phyloP scores from a whole-genome alignment of 2,888 invertebrate species.

The Blastobasis lacticolella region DNA sequence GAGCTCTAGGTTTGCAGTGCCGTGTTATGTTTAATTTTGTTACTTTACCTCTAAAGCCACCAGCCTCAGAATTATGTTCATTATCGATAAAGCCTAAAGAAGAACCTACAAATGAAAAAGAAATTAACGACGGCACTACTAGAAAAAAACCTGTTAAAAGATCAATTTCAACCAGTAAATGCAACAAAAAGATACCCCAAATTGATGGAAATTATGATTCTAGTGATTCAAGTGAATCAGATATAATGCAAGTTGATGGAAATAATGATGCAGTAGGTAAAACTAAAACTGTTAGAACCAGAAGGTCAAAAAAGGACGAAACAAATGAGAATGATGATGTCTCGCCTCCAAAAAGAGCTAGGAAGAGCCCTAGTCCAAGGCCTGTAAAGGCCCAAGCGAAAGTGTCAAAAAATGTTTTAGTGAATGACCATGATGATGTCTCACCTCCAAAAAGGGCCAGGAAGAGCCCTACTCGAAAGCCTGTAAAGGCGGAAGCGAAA shows the following conservation, averaged over 20 bases:
- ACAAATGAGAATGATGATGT: constrained; percentile 26
- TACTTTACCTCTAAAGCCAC: constrained; percentile 82
- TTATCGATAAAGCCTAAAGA: constrained; percentile 63
- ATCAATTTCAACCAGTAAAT: constrained; percentile 22
- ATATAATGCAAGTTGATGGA: constrained; percentile 51
- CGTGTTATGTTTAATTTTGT: constrained; percentile 87
- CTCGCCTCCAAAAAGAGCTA: constrained; percentile 51
- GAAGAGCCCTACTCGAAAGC: constrained; percentile 17
- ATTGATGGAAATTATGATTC: constrained; percentile 71
- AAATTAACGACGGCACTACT: constrained; percentile 13
- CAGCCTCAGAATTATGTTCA: constrained; percentile 76
- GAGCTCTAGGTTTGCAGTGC: constrained; percentile 87
- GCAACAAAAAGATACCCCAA: constrained; percentile 55
- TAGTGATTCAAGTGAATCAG: constrained; percentile 24
- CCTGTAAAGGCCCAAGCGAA: constrained; percentile 7
- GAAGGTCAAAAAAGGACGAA: constrained; percentile 25
- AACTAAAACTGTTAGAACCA: constrained; percentile 30
- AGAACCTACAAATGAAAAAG: constrained; percentile 15
- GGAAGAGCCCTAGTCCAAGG: constrained; percentile 19
- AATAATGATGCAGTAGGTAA: constrained; percentile 36
- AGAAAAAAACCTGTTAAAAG: constrained; percentile 17
- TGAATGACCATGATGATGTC: constrained; percentile 25
- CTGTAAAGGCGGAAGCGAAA: constrained; percentile 7
- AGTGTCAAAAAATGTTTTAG: constrained; percentile 4
- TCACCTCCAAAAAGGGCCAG: constrained; percentile 52